phyloP scores from a whole-genome alignment of 2,888 invertebrate genomes.

The Globia sparganii region DNA sequence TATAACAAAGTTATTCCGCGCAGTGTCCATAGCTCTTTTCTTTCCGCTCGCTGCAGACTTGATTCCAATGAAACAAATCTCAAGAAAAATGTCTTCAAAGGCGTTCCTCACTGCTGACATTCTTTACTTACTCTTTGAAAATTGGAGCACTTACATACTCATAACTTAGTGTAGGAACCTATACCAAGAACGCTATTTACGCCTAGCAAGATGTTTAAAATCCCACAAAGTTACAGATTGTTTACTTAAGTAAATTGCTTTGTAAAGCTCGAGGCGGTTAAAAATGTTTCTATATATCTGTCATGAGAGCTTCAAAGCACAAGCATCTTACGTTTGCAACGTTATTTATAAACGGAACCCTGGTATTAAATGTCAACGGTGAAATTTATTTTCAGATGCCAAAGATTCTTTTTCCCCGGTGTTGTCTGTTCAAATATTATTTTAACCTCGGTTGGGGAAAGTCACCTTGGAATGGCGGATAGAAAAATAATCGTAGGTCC shows the following conservation, averaged over 20 bases:
- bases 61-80: constrained; percentile 11
- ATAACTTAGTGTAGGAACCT: constrained; percentile 3
- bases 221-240: constrained; percentile 77
- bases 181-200: constrained; percentile 36
- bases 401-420: constrained; percentile 39
- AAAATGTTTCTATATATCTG: constrained; percentile 82
- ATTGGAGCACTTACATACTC: constrained; percentile 19
- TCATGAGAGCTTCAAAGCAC: constrained; percentile 71
- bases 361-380: constrained; percentile 59
- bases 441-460: constrained; percentile 34
- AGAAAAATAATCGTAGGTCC: not conserved
- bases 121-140: constrained; percentile 21
- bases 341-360: constrained; percentile 66
- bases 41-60: not conserved
- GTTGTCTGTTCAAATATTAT: constrained; percentile 53
- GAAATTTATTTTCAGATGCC: constrained; percentile 55
- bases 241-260: constrained; percentile 87
- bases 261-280: constrained; percentile 82
- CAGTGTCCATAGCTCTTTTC: not conserved
- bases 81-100: constrained; percentile 18
- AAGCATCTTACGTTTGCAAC: constrained; percentile 74
- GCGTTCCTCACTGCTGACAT: constrained; percentile 18
- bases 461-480: not conserved
- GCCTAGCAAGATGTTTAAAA: constrained; percentile 66
- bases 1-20: not conserved